A percentile compares a stretch with the other conserved stretches of the same genome.
Evolutionary conservation across 2,888 invertebrate species (phyloP).

Genomic region (Drosophila rellima): DNA sequence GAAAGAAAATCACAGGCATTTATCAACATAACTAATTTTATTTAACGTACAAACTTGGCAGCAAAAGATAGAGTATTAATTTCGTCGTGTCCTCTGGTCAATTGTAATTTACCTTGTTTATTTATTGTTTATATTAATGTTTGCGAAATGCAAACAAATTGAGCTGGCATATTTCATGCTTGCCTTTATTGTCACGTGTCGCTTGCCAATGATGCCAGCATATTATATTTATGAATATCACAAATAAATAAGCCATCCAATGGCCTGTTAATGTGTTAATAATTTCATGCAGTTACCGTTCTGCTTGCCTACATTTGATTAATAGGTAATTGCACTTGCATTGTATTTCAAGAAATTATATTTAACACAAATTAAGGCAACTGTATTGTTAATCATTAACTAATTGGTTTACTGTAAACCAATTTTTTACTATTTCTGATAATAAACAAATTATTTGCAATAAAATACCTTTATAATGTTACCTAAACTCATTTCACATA

Average conservation of each 20-base stretch:
- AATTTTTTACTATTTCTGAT: no score
- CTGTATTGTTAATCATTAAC: neutral
- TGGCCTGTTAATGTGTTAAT: slow-evolving; percentile 73
- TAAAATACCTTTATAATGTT: neutral
- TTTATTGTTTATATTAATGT: slow-evolving; percentile 68
- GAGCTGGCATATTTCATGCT: slow-evolving; percentile 46
- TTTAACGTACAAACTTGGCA: neutral
- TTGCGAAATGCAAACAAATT: slow-evolving; percentile 65
- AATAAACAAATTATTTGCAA: neutral
- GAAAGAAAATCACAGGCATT: neutral
- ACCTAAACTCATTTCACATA: neutral
- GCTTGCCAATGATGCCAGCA: slow-evolving; percentile 54
- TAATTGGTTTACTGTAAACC: neutral
- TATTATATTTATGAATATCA: slow-evolving; percentile 68
- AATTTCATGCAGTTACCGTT: slow-evolving; percentile 50
- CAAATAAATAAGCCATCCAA: slow-evolving; percentile 68
- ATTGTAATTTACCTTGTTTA: slow-evolving; percentile 23
- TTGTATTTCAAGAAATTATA: slow-evolving; percentile 6
- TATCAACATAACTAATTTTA: neutral
- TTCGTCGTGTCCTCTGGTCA: neutral
- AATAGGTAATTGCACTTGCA: slow-evolving; percentile 42
- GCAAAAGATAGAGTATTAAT: slow-evolving; percentile 7
- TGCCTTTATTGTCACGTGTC: slow-evolving; percentile 69
- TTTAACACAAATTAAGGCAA: neutral
- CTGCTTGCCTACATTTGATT: slow-evolving; percentile 45